Base-by-base conservation (phyloP, 2,888 invertebrate genomes). In the Dryobotodes eremita region DNA sequence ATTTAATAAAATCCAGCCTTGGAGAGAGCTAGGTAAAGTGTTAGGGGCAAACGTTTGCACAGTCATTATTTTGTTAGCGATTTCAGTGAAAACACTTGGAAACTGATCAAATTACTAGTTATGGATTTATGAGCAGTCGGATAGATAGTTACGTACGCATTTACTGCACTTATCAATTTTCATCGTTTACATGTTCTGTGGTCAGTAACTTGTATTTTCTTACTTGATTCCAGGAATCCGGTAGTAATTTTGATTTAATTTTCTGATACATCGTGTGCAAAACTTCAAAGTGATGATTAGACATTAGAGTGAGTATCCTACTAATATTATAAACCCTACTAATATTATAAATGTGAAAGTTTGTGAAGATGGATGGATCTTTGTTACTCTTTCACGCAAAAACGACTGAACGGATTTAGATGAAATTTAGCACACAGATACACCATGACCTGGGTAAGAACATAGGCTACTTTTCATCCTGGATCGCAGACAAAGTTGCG, bases 41-140 rank as follows among this genome's bases (percentile, higher is more conserved):
- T 95, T 93, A 91, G 92, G 91, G 91, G 88, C 89, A 87, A 88
- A 92, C 85, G 80, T 83, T 86, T 80, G 93, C 93, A 90, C 91
- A 92, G 93, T 95, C 93, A 94, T 95, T 95, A 94, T 94, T 94
- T 92, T 94, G 95, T 94, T 94, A 93, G 93, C 91, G 91, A 93
- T 93, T 95, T 93, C 91, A 95, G 94, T 94, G 95, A 95, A 95
- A 95, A 95, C 92, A 92, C 93, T 94, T 94, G 92, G 94, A 94
- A 94, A 94, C 92, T 90, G 90, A 91, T 92, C 89, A 94, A 95
- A 95, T 95, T 94, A 90, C 94, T 85, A 90, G 93, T 93, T 95
- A 91, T 89, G 88, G 91, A 93, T 92, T 93, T 93, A 93, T 91
- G 90, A 90, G 89, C 86, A 88, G 89, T 89, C 83, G 80, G 88